phyloP scores from a whole-genome alignment of 2,113 vertebrate species.

The Tachycineta bicolor region DNA sequence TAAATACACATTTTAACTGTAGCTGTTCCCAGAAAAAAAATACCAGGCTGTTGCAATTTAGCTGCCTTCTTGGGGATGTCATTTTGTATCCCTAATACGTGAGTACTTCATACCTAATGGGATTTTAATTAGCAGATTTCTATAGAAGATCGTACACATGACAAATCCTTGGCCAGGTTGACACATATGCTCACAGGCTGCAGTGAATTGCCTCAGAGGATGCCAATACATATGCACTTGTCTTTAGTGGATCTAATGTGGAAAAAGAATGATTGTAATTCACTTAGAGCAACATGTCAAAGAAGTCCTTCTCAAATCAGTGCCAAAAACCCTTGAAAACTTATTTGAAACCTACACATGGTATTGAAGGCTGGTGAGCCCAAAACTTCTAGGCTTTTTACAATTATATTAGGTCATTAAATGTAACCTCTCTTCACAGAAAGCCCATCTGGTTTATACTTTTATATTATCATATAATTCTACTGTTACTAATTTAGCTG shows the following conservation, averaged over 20 bases:
- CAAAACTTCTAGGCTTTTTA: neutral
- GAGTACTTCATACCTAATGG: neutral
- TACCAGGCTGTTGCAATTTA: neutral
- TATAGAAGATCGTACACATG: neutral
- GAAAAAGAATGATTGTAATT: neutral
- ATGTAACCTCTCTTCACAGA: neutral
- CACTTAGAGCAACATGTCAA: neutral
- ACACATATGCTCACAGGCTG: neutral
- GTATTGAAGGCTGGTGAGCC: neutral
- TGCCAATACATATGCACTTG: neutral
- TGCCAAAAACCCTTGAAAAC: neutral
- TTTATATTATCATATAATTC: neutral
- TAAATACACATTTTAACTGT: neutral
- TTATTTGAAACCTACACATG: neutral
- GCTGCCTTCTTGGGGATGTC: neutral
- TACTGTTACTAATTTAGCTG: neutral
- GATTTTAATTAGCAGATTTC: neutral
- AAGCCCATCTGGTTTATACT: neutral
- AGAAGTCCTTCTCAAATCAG: neutral
- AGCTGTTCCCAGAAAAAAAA: neutral
- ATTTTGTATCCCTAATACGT: neutral
- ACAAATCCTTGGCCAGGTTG: neutral
- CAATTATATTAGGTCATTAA: neutral
- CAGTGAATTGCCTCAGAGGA: neutral
- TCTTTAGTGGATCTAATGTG: neutral